Base-by-base conservation (phyloP, 2,888 invertebrate genomes). In the Sturmia bella region DNA sequence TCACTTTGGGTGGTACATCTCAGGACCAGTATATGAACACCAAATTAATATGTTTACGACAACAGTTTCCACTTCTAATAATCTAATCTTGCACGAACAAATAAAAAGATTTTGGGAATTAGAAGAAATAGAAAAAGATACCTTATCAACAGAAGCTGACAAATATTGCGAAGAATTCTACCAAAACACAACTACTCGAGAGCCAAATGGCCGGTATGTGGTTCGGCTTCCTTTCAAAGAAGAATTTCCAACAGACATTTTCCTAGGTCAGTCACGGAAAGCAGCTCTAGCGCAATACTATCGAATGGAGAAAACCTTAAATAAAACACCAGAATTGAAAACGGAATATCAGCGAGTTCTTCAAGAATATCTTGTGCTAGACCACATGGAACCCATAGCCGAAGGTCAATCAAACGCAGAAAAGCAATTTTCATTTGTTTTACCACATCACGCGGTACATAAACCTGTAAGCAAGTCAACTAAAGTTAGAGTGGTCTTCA, bases 31-130 rank as follows among this genome's bases (percentile, higher is more conserved):
- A 7, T 17, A n/a, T 4, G 7, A 5, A 11, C 43, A 12, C 17
- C 19, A 48, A 13, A 17, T 69, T 5, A 24, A 57, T 11, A 11
- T 13, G 0, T 27, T 27, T 27, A 27, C 27, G 6, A 27, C 27
- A 4, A 4, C 27, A 4, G 27, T 27, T 4, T 27, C 27, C 6
- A 27, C 6, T 61, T 19, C 13, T 2, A 59, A 5, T 59, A 21
- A 39, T 39, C 6, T 27, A 6, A 7, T 13, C 13, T 7, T 19
- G 3, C 19, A 32, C 3, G 39, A 59, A 11, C 21, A 39, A 41
- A 1, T 59, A 5, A 21, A 41, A 15, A 41, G 43, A 15, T 68
- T 68, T 68, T 68, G 68, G 54, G 68, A 68, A n/a, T 9, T 68
- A n/a, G 41, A 68, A 24, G 41, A 56, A 15, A 17, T 54, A 0